These are phyloP conservation scores for Morpho deidamia DNA, from an alignment of 2,888 invertebrate genomes.

Conservation along the genomic window DNA sequence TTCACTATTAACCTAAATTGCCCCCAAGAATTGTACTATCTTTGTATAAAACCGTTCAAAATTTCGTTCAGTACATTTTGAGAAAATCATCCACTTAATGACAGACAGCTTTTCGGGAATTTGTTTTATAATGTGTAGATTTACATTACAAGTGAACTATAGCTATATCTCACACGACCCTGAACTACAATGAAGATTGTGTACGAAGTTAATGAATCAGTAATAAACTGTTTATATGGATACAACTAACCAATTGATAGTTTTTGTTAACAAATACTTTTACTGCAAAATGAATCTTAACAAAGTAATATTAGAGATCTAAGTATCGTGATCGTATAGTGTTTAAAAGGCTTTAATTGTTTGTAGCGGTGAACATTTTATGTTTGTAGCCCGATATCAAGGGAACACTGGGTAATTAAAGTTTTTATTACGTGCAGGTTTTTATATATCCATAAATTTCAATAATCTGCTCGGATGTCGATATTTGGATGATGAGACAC, in stretches of 20 bases:
- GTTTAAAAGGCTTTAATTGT: not conserved
- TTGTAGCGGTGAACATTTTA: constrained; percentile 16
- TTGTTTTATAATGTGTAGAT: no score
- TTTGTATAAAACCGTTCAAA: no score
- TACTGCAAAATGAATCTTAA: not conserved
- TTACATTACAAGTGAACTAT: no score
- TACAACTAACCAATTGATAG: constrained; percentile 3
- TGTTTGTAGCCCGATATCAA: constrained; percentile 36
- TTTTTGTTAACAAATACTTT: not conserved
- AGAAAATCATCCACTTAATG: no score
- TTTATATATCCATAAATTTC: constrained; percentile 36
- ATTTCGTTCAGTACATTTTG: no score
- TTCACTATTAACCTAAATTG: no score
- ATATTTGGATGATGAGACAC: no score
- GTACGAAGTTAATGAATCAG: constrained; percentile 35
- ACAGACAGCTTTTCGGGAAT: no score
- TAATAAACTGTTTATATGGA: constrained; percentile 37
- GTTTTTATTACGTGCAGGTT: constrained; percentile 38
- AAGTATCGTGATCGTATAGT: no score
- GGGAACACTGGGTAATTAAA: constrained; percentile 40
- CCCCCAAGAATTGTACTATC: no score
- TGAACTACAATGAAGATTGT: constrained; percentile 31
- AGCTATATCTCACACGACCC: constrained; percentile 14
- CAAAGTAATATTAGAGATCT: not conserved
- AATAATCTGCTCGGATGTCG: constrained; percentile 27